Evolutionary conservation across 2,888 invertebrate genomes (phyloP), one percentile per base, ranked within the genome.

Genomic region (Rapana venosa): DNA sequence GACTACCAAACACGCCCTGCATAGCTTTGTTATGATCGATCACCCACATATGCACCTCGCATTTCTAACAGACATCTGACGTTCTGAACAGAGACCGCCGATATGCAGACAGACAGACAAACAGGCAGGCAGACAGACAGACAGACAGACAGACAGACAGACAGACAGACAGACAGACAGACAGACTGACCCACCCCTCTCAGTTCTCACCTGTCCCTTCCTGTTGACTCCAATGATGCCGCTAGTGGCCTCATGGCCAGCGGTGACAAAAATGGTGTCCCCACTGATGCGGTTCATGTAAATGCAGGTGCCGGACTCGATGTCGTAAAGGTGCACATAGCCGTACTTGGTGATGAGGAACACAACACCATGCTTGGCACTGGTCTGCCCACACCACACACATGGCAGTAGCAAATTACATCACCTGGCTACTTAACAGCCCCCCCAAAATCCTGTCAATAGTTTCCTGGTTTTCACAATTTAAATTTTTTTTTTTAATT

Each of bases 281-380:
- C 98, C 98, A 87, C 99, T 99, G 96, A 99, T 99, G 90, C 99
- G 97, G 97, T 99, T 99, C 98, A 99, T 99, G 97, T 99, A 99
- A 96, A 99, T 99, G 96, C 99, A 99, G 17, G 98, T 98, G 15
- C 98, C 99, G 17, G 98, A 98, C 96, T 99, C 99, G 94, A 99
- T 98, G 96, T 99, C 99, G 96, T 99, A 99, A 97, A 99, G 97
- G 96, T 99, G 99, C 93, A 99, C 98, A 97, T 99, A 99, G 79
- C 99, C 99, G 96, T 99, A 99, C 96, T 99, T 99, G 91, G 99
- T 99, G 95, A 99, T 99, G 95, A 99, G 97, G 97, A 99, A 99
- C 94, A 99, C 98, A 93, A 99, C 98, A 96, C 99, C 99, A 96
- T 99, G 99, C 96, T 99, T 99, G n/a, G 98, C 97, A 83, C 99